Conservation (phyloP, 2,113 vertebrate genomes). For the Fukomys damarensis region DNA sequence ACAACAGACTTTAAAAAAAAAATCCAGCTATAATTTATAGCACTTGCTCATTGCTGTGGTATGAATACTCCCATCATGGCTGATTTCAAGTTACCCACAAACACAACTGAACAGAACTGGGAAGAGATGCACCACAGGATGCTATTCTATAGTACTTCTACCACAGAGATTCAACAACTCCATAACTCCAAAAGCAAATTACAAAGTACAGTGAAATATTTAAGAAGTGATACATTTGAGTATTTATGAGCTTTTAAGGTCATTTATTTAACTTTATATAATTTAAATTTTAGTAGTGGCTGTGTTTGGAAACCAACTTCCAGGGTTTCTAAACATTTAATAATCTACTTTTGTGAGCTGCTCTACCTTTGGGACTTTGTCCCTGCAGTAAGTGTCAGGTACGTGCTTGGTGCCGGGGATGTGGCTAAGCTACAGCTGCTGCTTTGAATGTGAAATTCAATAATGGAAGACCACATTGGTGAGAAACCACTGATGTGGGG, state of each 20-base stretch:
- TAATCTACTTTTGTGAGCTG: background rate
- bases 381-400: background rate
- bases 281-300: background rate
- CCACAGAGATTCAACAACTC: background rate
- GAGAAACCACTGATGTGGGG: background rate
- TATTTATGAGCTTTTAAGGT: background rate
- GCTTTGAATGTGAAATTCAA: background rate
- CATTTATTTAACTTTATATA: background rate
- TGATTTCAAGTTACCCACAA: background rate
- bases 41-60: constrained; percentile 25
- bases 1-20: background rate
- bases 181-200: background rate
- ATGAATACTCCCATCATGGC: background rate
- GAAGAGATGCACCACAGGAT: background rate
- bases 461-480: background rate
- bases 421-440: background rate
- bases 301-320: background rate
- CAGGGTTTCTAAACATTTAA: background rate
- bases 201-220: background rate
- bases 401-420: background rate
- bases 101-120: background rate
- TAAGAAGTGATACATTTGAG: background rate
- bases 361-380: background rate
- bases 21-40: background rate
- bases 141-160: background rate